Evolutionary conservation across 2,797 vertebrate genomes (phyloP), one percentile per base, ranked within the genome.

Genomic region (Arctocebus calabarensis): DNA sequence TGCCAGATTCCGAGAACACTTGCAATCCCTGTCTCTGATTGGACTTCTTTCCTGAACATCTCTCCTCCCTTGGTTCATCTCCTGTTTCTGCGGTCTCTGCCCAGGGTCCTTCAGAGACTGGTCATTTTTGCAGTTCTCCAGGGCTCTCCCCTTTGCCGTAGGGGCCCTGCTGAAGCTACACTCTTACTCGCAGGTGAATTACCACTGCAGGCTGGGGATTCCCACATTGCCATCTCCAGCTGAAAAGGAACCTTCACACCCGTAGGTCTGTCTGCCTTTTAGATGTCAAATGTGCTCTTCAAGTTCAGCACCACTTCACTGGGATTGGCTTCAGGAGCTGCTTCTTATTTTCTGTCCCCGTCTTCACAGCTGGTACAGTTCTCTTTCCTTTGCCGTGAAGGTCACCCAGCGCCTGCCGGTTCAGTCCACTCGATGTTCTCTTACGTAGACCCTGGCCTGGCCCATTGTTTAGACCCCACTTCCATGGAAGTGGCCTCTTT

Each of bases 231-330:
- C 29, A 8, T 43, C 14, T 68, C 57, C 6, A 25, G 70, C 5
- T 1, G 2, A 83, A 32, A 57, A 20, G 34, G 2, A 1, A 12
- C 14, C 25, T 81, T 29, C 48, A 17, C 11, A 14, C 12, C 23
- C 6, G 0, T 2, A 27, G 74, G 45, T 25, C 83, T 4, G 2
- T 34, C 34, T 12, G 17, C 20, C 34, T 37, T 55, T 3, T 45
- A 4, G 34, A 5, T 16, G 3, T 37, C 2, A 25, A 9, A 0
- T 45, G 5, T 5, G 3, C 22, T 22, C 73, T 52, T 20, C 14
- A 11, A 3, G n/a, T 10, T n/a, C 23, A 5, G 55, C 0, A 17
- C 52, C 27, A 27, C 29, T 32, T 52, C 2, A 0, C 23, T 5
- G 11, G 55, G 8, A 16, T 32, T 79, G 23, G 43, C 20, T 70